These are phyloP conservation scores for Rousettus madagascariensis DNA, from an alignment of 2,797 vertebrate genomes.

Conservation along the genomic window DNA sequence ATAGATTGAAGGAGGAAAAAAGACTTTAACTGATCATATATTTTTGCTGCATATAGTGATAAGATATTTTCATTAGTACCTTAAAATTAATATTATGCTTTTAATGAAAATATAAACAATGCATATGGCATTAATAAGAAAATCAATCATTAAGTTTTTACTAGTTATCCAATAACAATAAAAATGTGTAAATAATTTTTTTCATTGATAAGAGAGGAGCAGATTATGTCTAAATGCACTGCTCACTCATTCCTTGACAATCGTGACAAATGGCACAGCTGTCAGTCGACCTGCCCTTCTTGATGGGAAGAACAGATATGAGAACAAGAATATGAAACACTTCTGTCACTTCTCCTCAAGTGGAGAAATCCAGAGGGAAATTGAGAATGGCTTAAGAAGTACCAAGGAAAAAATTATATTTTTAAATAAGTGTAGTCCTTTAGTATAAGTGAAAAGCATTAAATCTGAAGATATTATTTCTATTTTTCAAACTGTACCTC, in stretches of 20 bases:
- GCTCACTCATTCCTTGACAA: slow-evolving; percentile 18
- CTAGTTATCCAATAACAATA: not conserved
- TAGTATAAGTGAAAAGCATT: slow-evolving; percentile 36
- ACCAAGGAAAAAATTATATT: not conserved
- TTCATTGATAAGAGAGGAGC: not conserved
- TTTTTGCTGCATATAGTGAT: not conserved
- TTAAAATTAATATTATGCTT: not conserved
- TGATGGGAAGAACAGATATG: not conserved
- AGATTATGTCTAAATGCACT: not conserved
- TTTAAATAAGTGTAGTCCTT: not conserved
- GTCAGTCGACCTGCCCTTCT: slow-evolving; percentile 28
- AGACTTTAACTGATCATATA: not conserved
- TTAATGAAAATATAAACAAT: not conserved
- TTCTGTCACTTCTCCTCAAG: slow-evolving; percentile 46
- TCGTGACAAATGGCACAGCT: slow-evolving; percentile 19
- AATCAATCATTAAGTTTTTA: not conserved
- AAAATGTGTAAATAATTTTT: not conserved
- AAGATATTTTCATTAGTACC: not conserved
- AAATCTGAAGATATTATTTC: not conserved
- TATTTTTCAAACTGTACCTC: not conserved
- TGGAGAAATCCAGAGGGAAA: not conserved
- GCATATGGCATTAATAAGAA: not conserved
- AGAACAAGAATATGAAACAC: not conserved
- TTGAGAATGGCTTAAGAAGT: not conserved
- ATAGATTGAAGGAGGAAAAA: not conserved